phyloP scores from a whole-genome alignment of 2,888 invertebrate genomes.

The Erpobdella octoculata region DNA sequence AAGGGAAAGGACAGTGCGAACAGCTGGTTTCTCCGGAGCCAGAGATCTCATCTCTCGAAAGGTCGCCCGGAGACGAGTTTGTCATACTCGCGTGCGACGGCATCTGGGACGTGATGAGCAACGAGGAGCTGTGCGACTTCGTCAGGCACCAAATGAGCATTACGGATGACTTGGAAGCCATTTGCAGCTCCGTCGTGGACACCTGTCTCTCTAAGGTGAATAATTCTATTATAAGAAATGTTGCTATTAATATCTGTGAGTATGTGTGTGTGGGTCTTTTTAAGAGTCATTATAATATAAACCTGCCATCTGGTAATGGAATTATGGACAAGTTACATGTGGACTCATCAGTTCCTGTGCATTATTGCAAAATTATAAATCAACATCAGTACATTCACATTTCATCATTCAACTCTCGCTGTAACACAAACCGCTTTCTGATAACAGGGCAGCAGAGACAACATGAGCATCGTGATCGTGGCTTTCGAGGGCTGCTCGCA shows the following conservation, averaged over 20 bases:
- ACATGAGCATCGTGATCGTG: slow-evolving; percentile 97
- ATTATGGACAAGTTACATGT: too few relatives aligned
- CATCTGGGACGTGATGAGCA: slow-evolving; percentile 96
- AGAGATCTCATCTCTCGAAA: slow-evolving; percentile 64
- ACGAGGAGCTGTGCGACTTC: slow-evolving; percentile 88
- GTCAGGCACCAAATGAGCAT: slow-evolving; percentile 79
- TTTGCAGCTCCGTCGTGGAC: slow-evolving; percentile 92
- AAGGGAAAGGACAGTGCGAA: slow-evolving; percentile 72
- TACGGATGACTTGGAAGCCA: slow-evolving; percentile 75
- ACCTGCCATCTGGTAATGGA: neutral
- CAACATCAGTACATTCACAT: too few relatives aligned
- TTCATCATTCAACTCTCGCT: too few relatives aligned
- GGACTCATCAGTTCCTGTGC: too few relatives aligned
- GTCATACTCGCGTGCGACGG: slow-evolving; percentile 94
- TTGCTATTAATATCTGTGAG: neutral
- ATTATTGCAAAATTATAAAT: too few relatives aligned
- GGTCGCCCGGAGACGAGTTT: slow-evolving; percentile 72
- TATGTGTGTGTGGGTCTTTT: neutral
- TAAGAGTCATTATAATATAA: neutral
- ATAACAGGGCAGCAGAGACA: slow-evolving; percentile 89
- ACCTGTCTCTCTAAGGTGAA: slow-evolving; percentile 93
- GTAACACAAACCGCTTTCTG: too few relatives aligned
- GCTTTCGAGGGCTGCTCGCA: slow-evolving; percentile 86
- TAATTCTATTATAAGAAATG: neutral
- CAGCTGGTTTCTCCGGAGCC: slow-evolving; percentile 97